Percentiles rank a stretch among this genome's conserved stretches.
Evolutionary conservation across 53 echinoderm and acorn worm species (phyloP).

Genomic region (Henricia sp.): DNA sequence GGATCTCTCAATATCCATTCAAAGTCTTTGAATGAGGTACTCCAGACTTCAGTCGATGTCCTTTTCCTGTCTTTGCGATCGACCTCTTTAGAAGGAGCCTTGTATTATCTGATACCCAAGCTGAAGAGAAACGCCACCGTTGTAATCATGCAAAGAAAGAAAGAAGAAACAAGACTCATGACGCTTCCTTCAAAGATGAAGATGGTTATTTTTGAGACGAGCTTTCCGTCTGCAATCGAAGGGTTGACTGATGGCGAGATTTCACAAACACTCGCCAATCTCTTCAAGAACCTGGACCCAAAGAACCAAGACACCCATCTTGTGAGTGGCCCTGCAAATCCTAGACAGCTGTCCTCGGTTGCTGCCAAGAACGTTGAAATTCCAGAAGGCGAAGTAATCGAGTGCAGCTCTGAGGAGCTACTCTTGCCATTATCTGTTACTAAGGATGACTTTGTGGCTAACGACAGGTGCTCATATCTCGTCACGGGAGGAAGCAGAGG

Average conservation of each 20-base stretch:
- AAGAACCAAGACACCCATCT: no score
- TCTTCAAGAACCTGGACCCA: no score
- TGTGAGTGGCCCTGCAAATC: not conserved
- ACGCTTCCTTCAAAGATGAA: conserved; percentile 26
- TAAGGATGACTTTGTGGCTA: conserved; percentile 15
- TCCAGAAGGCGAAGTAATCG: conserved; percentile 14
- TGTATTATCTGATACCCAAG: conserved; percentile 42
- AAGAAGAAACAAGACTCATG: not conserved
- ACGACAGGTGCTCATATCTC: conserved; percentile 57
- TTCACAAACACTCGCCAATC: conserved; percentile 27
- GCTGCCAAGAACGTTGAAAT: not conserved
- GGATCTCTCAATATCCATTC: no score
- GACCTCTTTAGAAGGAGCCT: not conserved
- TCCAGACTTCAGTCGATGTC: conserved; percentile 21
- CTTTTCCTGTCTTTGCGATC: conserved; percentile 22
- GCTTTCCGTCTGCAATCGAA: not conserved
- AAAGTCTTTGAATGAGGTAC: not conserved
- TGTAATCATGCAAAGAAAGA: not conserved
- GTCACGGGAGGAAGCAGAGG: conserved; percentile 77
- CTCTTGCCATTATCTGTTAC: not conserved
- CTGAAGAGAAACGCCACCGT: conserved; percentile 28
- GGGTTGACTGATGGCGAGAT: conserved; percentile 1
- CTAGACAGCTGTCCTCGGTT: not conserved
- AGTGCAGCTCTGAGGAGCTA: not conserved
- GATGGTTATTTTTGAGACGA: not conserved